phyloP scores from a whole-genome alignment of 2,888 invertebrate genomes.

The Eupeodes luniger region DNA sequence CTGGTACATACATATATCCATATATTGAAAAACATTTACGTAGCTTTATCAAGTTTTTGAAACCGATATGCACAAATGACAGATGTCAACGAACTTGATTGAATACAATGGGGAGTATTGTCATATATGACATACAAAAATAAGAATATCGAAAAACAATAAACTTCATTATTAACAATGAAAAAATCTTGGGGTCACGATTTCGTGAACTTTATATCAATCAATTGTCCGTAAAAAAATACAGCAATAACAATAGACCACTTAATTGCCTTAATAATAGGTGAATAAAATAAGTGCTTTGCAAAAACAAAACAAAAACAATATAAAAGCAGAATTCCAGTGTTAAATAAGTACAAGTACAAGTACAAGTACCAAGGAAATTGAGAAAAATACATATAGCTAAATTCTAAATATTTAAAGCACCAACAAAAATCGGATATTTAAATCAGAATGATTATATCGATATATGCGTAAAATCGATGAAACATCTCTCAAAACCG shows the following conservation, averaged over 20 bases:
- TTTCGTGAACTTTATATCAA: conserved; percentile 48
- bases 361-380: too few species aligned
- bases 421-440: conserved; percentile 11
- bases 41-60: too few species aligned
- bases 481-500: conserved; percentile 10
- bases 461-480: conserved; percentile 37
- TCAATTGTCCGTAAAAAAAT: conserved; percentile 16
- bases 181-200: background rate
- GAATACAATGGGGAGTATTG: background rate
- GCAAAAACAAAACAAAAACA: conserved; percentile 24
- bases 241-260: conserved; percentile 11
- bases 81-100: too few species aligned
- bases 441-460: conserved; percentile 40
- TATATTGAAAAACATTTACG: too few species aligned
- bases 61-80: too few species aligned
- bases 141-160: background rate
- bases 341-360: background rate
- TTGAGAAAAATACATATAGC: background rate
- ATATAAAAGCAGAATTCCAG: conserved; percentile 1
- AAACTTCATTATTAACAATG: conserved; percentile 5
- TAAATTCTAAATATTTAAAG: conserved; percentile 6
- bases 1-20: too few species aligned
- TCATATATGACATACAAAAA: background rate
- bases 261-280: conserved; percentile 61
- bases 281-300: conserved; percentile 49